Base-by-base conservation (phyloP, 2,888 invertebrate genomes). In the Yponomeuta sedellus region DNA sequence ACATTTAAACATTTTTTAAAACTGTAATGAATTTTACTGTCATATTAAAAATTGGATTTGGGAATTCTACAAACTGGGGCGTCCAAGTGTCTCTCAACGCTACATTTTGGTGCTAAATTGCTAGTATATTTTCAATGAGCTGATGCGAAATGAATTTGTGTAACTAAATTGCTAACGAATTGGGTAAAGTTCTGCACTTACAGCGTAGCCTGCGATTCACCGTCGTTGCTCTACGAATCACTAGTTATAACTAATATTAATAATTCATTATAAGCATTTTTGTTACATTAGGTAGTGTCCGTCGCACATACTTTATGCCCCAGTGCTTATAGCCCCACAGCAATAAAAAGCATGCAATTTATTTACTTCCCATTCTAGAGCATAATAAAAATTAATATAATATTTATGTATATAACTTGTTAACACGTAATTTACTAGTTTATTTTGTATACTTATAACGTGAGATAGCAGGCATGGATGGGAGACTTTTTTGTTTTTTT, bases 401-500 rank as follows among this genome's bases (percentile, higher is more conserved):
- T 77, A 77, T 79, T 77, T 80, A 78, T 81, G 71, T 82, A 81
- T 80, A 79, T 81, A 81, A 79, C 77, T 83, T 83, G 84, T 86
- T 86, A 83, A 80, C 80, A 75, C 74, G 75, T 75, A 81, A 77
- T 84, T 82, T 82, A 76, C 77, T 56, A 77, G 78, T 80, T 81
- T 79, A 78, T 81, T 83, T 85, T 83, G 77, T 83, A 83, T 76
- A 78, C 74, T 80, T 79, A 77, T 81, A 83, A 58, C 81, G 77
- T 78, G 81, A 78, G 79, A 76, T 82, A 78, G 82, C 81, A 78
- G 79, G 85, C 86, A 80, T 82, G 82, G 80, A 82, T 80, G 82
- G 79, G 76, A 73, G 78, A 77, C 81, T 79, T 81, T 84, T 85
- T 82, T 81, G 81, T 82, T 79, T 76, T 84, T 79, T 85, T 86